A percentile compares a stretch with the other conserved stretches of the same genome.
phyloP scores from a whole-genome alignment of 2,888 invertebrate genomes.

The Nymphalis urticae region DNA sequence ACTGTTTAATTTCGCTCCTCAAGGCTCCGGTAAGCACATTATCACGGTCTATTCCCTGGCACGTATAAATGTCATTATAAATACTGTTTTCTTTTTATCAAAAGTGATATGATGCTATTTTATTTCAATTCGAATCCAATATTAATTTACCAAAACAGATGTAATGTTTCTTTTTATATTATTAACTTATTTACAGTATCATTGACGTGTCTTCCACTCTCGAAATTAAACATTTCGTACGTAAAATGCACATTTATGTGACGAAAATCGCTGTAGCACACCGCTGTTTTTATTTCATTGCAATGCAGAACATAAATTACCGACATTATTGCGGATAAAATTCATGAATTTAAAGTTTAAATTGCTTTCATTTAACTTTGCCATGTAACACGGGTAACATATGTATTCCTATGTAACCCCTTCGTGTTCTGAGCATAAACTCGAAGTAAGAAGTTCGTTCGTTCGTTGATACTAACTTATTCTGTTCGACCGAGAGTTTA shows the following conservation, averaged over 20 bases:
- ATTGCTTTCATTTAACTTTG: slow-evolving; percentile 36
- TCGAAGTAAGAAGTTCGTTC: slow-evolving; percentile 23
- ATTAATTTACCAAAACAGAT: no score
- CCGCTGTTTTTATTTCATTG: slow-evolving; percentile 27
- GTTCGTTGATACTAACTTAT: slow-evolving; percentile 23
- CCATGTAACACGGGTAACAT: slow-evolving; percentile 26
- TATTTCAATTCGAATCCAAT: no score
- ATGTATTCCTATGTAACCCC: slow-evolving; percentile 28
- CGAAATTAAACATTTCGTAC: slow-evolving; percentile 2
- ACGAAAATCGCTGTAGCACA: slow-evolving; percentile 14
- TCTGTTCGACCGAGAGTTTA: slow-evolving; percentile 24
- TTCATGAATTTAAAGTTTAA: slow-evolving; percentile 34
- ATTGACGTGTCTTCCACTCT: not conserved
- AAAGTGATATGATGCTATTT: no score
- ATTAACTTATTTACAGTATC: no score
- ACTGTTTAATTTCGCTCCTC: no score
- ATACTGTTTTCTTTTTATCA: no score
- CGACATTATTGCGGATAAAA: slow-evolving; percentile 33
- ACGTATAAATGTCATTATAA: no score
- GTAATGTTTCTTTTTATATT: no score
- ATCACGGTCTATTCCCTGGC: no score
- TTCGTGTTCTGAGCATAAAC: slow-evolving; percentile 24
- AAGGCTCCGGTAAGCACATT: no score
- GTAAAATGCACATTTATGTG: slow-evolving; percentile 25
- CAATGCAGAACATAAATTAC: slow-evolving; percentile 27